Conservation (phyloP, 2,797 vertebrate species). For the Glyptemys insculpta region DNA sequence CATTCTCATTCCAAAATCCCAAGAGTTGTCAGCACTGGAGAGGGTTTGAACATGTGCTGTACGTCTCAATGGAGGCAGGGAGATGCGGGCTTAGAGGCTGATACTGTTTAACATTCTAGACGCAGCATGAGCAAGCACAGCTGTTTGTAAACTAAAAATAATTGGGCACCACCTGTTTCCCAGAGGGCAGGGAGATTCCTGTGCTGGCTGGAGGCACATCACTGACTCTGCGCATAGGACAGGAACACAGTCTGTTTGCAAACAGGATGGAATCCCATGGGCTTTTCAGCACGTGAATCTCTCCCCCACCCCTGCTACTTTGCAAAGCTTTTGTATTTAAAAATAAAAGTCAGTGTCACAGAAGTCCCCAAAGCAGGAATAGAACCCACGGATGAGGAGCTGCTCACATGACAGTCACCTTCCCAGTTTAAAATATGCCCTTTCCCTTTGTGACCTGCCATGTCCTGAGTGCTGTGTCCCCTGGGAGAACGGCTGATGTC, state of each 20-base stretch:
- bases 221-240: accelerated
- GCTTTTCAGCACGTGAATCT: accelerated
- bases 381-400: background rate
- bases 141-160: slow-evolving; percentile 74
- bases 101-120: slow-evolving; percentile 1
- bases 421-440: background rate
- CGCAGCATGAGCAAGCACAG: slow-evolving; percentile 23
- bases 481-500: background rate
- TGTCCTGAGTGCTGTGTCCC: background rate
- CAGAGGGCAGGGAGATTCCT: background rate
- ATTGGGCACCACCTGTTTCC: slow-evolving; percentile 68
- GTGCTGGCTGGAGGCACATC: background rate
- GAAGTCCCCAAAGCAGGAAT: background rate
- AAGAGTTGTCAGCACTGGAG: background rate
- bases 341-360: background rate
- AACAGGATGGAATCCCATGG: background rate
- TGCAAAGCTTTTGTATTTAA: background rate
- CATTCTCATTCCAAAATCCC: background rate
- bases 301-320: background rate
- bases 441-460: background rate
- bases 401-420: background rate
- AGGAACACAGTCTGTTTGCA: background rate
- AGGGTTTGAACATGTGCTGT: background rate
- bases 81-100: accelerated
- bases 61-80: background rate